Evolutionary conservation across 2,888 invertebrate genomes (phyloP).

Genomic region (Tromatobia lineatoria): DNA sequence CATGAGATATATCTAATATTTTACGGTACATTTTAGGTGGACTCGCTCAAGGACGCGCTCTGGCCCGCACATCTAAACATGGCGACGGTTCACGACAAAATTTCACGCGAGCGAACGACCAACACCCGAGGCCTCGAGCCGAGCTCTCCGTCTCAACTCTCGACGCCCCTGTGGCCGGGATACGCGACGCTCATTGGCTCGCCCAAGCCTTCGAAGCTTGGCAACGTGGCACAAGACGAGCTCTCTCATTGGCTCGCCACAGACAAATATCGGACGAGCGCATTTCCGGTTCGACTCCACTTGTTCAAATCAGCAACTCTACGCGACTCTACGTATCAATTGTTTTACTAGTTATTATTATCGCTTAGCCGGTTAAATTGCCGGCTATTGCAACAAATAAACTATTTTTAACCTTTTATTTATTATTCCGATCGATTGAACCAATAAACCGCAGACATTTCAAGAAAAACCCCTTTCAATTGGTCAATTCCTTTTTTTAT

Average conservation of each 20-base stretch:
- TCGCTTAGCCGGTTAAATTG: too few species aligned
- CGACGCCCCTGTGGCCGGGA: slow-evolving; percentile 74
- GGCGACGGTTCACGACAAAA: slow-evolving; percentile 86
- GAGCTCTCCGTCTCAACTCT: slow-evolving; percentile 2
- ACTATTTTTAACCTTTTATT: too few species aligned
- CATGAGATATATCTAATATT: slow-evolving; percentile 86
- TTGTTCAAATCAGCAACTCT: slow-evolving; percentile 77
- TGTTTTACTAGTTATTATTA: slow-evolving; percentile 14
- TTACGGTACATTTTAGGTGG: slow-evolving; percentile 85
- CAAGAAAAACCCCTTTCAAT: too few species aligned
- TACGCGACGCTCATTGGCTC: slow-evolving; percentile 71
- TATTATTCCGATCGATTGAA: too few species aligned
- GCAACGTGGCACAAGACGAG: slow-evolving; percentile 84
- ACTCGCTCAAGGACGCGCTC: slow-evolving; percentile 81
- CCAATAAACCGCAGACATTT: too few species aligned
- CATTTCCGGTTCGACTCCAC: slow-evolving; percentile 71
- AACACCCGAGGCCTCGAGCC: slow-evolving; percentile 13
- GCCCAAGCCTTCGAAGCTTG: slow-evolving; percentile 84
- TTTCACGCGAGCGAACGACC: slow-evolving; percentile 74
- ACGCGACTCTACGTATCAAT: background rate
- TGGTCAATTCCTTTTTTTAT: too few species aligned
- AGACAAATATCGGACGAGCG: slow-evolving; percentile 61
- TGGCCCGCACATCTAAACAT: slow-evolving; percentile 86
- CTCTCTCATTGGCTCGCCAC: slow-evolving; percentile 77
- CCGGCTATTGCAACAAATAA: too few species aligned